Evolutionary conservation across 2,888 invertebrate genomes (phyloP).

Genomic region (Hydraecia micacea): DNA sequence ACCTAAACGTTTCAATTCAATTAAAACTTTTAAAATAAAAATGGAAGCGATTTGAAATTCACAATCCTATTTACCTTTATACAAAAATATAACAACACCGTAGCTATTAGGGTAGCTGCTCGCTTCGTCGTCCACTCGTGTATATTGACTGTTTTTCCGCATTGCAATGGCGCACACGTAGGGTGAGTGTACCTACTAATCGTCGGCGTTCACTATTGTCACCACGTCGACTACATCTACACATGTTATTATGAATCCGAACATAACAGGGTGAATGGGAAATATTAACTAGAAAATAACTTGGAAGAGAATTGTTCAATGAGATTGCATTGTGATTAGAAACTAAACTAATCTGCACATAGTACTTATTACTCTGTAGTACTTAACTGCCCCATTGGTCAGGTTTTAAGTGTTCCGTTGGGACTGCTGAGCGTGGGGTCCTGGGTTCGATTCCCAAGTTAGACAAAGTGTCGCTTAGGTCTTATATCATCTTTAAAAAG

Average conservation of each 20-base stretch:
- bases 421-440: neutral
- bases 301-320: neutral
- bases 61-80: neutral
- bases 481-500: neutral
- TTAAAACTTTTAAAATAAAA: slow-evolving; percentile 6
- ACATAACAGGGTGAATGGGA: neutral
- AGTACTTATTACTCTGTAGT: neutral
- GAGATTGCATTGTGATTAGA: neutral
- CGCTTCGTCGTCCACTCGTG: slow-evolving; percentile 35
- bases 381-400: neutral
- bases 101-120: slow-evolving; percentile 27
- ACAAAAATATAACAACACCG: slow-evolving; percentile 19
- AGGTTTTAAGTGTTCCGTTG: neutral
- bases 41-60: slow-evolving; percentile 13
- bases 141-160: slow-evolving; percentile 38
- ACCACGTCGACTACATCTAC: slow-evolving; percentile 15
- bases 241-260: slow-evolving; percentile 26
- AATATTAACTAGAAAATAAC: slow-evolving; percentile 12
- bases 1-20: neutral
- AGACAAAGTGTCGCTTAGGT: neutral
- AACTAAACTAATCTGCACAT: neutral
- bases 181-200: slow-evolving; percentile 38
- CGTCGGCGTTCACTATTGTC: slow-evolving; percentile 39
- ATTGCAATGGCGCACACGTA: slow-evolving; percentile 46
- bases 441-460: neutral